A percentile compares a stretch with the other conserved stretches of the same genome.
Conservation (phyloP, 2,888 invertebrate species). For the Tigriopus californicus region DNA sequence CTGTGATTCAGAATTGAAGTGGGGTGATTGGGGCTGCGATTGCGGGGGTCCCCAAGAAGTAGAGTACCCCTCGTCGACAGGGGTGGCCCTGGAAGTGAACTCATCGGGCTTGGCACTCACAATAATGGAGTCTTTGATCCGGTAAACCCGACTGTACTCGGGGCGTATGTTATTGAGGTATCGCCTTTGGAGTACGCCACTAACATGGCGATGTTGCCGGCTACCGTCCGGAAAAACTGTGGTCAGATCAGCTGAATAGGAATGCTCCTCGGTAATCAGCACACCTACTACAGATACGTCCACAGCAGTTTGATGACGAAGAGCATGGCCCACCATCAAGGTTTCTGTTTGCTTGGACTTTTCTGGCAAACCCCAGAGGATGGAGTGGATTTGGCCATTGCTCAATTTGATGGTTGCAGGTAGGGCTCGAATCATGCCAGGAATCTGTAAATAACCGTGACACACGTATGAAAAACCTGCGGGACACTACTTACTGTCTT, state of each 20-base stretch:
- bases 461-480: background rate
- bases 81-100: no score
- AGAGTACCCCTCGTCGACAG: no score
- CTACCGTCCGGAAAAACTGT: slow-evolving; percentile 10
- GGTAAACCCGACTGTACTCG: slow-evolving; percentile 10
- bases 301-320: background rate
- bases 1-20: no score
- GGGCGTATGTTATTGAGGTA: slow-evolving; percentile 14
- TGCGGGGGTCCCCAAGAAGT: no score
- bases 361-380: slow-evolving; percentile 12
- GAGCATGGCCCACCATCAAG: slow-evolving; percentile 11
- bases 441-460: background rate
- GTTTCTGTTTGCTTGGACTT: slow-evolving; percentile 10
- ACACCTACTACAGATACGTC: slow-evolving; percentile 8
- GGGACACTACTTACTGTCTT: no score
- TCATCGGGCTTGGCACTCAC: no score
- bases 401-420: slow-evolving; percentile 2
- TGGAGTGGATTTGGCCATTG: slow-evolving; percentile 14
- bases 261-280: slow-evolving; percentile 4
- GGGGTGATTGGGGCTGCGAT: no score
- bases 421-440: slow-evolving; percentile 13
- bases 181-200: slow-evolving; percentile 4
- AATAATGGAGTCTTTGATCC: slow-evolving; percentile 1
- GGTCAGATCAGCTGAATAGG: slow-evolving; percentile 6
- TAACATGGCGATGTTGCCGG: background rate